Base-by-base conservation (phyloP, 1,140 invertebrate species). In the Cotesia chilonis region DNA sequence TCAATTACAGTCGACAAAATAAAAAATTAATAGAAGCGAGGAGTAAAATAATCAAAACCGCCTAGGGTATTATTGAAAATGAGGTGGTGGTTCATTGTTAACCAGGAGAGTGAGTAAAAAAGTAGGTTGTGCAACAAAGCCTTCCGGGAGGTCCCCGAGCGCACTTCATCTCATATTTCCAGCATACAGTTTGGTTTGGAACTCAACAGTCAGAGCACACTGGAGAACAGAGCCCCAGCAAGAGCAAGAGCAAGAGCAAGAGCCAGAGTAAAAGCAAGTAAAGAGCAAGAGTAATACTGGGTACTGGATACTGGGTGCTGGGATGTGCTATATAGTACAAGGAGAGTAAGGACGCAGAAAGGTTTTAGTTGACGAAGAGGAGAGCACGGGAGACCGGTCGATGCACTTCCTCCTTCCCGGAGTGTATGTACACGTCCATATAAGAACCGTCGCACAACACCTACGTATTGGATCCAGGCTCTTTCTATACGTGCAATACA, bases 111-210 rank as follows among this genome's bases (percentile, higher is more conserved):
- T 1, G 41, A 9, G 5, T 9, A 47, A 59, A 20, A 63, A 68
- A 68, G 51, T 68, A 55, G 66, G 52, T 51, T 68, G 66, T 55
- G 41, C 41, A 55, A 55, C 51, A 20, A 54, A 68, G 20, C 66
- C 61, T 61, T 63, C 35, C 17, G 36, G 20, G 60, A 70, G 52
- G 55, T 69, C 20, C 41, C 52, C 20, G n/a, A 47, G 57, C 28
- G 37, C 7, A 69, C 57, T 60, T 60, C 51, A 72, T 72, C 70
- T 72, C 70, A 72, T 72, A 72, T 72, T 72, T 72, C 70, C 64
- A 72, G 41, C 64, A 72, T 72, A 37, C 51, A 72, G 64, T 72
- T 72, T 67, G 51, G 64, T 47, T 47, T 47, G 41, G 41, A 47
- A 47, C 41, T 47, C 41, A 47, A 10, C 41, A 47, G 41, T 47